Evolutionary conservation across 2,888 invertebrate genomes (phyloP).

Genomic region (Colletes collaris): DNA sequence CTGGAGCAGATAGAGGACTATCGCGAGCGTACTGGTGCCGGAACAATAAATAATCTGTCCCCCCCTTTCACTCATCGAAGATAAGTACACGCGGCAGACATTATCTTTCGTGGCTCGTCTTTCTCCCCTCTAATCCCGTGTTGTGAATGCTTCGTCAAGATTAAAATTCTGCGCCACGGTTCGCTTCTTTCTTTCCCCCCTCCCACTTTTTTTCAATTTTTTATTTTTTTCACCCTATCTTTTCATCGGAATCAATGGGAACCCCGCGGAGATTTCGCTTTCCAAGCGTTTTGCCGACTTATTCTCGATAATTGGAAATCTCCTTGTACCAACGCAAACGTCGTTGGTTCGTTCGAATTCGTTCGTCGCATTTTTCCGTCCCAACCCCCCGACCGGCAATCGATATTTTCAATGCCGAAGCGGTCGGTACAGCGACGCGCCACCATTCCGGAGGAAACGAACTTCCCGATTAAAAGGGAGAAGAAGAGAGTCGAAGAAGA

Average conservation of each 20-base stretch:
- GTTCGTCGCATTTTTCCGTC: conserved; percentile 36
- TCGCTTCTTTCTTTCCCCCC: background rate
- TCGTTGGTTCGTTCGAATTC: conserved; percentile 52
- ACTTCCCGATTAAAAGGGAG: conserved; percentile 15
- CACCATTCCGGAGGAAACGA: conserved; percentile 29
- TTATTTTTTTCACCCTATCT: background rate
- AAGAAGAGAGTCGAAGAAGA: background rate
- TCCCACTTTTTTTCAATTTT: background rate
- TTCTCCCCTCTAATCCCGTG: conserved; percentile 38
- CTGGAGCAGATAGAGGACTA: conserved; percentile 33
- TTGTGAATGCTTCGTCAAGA: conserved; percentile 53
- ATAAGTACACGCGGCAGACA: conserved; percentile 58
- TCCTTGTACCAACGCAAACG: conserved; percentile 51
- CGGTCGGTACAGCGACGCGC: conserved; percentile 31
- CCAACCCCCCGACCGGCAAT: conserved; percentile 14
- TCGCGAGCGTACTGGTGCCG: conserved; percentile 29
- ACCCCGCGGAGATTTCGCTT: conserved; percentile 52
- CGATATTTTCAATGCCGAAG: conserved; percentile 44
- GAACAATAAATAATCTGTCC: conserved; percentile 56
- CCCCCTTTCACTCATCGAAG: conserved; percentile 35
- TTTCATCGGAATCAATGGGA: conserved; percentile 33
- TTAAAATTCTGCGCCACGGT: conserved; percentile 44
- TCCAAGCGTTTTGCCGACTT: conserved; percentile 47
- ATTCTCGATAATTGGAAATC: conserved; percentile 58
- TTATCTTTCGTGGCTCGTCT: conserved; percentile 29